A percentile compares a stretch with the other conserved stretches of the same genome.
These are phyloP conservation scores for Episyrphus balteatus DNA, from an alignment of 1,140 invertebrate species.

Conservation along the genomic window DNA sequence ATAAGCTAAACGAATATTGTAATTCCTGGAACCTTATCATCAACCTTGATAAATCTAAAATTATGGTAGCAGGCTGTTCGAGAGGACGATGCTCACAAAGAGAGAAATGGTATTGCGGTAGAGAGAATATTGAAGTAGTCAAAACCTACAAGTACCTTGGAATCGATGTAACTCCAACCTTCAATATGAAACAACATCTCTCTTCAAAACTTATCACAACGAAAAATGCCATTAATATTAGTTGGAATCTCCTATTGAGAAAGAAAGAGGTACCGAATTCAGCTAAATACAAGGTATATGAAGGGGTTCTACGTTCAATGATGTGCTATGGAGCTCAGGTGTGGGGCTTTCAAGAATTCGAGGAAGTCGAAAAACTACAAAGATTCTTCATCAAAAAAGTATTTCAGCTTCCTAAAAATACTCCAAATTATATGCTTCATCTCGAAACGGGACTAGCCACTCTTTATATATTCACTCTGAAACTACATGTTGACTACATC, in stretches of 20 bases:
- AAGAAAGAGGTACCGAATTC: background rate
- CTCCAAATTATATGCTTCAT: background rate
- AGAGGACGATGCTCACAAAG: background rate
- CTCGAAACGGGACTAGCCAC: background rate
- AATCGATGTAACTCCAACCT: background rate
- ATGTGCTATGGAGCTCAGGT: background rate
- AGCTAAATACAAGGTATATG: background rate
- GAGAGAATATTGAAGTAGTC: no score
- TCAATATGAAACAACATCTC: background rate
- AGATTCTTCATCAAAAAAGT: background rate
- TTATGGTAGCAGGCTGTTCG: background rate
- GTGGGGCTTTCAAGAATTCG: background rate
- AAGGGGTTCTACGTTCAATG: background rate
- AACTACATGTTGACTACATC: background rate
- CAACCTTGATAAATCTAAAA: background rate
- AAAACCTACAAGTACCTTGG: background rate
- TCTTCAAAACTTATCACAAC: background rate
- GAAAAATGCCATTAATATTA: background rate
- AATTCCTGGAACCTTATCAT: background rate
- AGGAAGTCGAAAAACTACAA: background rate
- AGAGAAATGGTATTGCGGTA: background rate
- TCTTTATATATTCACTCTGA: background rate
- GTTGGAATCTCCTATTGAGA: background rate
- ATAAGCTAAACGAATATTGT: background rate
- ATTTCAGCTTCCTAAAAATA: background rate